phyloP scores from a whole-genome alignment of 2,797 vertebrate species.

The Alouatta caraya region DNA sequence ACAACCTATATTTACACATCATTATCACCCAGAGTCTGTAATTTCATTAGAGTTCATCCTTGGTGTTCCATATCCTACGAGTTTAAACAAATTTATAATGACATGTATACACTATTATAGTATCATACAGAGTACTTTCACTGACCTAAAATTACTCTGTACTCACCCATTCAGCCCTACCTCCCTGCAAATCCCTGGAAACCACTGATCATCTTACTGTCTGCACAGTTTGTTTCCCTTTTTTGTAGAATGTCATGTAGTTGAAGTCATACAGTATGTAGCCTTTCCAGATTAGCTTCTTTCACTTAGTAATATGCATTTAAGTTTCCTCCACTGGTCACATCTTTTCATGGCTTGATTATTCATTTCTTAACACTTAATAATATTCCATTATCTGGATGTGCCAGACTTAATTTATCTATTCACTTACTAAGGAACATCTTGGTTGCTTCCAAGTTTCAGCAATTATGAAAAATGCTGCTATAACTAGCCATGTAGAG shows the following conservation, averaged over 20 bases:
- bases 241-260: background rate
- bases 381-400: background rate
- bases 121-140: background rate
- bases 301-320: background rate
- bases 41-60: background rate
- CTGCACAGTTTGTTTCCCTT: background rate
- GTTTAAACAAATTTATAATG: background rate
- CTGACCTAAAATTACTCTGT: background rate
- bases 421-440: background rate
- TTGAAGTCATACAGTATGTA: background rate
- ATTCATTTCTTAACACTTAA: background rate
- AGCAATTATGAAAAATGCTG: background rate
- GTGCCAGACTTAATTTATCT: background rate
- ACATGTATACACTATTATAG: background rate
- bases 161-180: background rate
- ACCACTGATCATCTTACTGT: background rate
- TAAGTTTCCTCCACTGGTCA: background rate
- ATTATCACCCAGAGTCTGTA: background rate
- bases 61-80: no score
- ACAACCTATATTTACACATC: background rate
- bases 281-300: background rate
- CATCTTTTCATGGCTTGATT: background rate
- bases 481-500: background rate
- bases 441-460: background rate
- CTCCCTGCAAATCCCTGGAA: background rate